Evolutionary conservation across 2,888 invertebrate genomes (phyloP).

Genomic region (Ferdinandea cuprea): DNA sequence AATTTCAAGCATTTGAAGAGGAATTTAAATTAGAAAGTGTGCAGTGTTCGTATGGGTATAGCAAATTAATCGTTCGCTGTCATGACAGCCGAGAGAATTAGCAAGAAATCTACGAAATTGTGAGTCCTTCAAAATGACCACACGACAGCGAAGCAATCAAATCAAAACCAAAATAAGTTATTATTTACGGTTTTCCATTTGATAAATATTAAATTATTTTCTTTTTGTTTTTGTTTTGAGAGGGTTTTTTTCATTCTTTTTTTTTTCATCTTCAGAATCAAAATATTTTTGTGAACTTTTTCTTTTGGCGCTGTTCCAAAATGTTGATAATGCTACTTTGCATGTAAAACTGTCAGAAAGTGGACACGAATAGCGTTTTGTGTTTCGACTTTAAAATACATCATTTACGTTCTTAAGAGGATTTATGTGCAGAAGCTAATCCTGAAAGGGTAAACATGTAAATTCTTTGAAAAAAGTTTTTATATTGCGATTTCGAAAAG

Average conservation of each 20-base stretch:
- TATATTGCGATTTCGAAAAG: too few species aligned
- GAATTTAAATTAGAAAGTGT: background rate
- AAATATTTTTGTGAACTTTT: conserved; percentile 2
- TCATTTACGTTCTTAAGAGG: too few species aligned
- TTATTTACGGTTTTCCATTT: conserved; percentile 33
- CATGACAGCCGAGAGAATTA: conserved; percentile 36
- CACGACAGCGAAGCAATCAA: conserved; percentile 1
- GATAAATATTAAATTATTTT: conserved; percentile 36
- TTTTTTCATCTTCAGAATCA: conserved; percentile 9
- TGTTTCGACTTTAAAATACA: too few species aligned
- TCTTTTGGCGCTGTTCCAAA: conserved; percentile 44
- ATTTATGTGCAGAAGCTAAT: too few species aligned
- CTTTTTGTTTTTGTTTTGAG: background rate
- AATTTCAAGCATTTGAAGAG: background rate
- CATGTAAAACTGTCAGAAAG: conserved; percentile 38
- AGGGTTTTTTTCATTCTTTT: conserved; percentile 18
- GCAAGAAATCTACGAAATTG: conserved; percentile 14
- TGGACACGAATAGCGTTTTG: conserved; percentile 11
- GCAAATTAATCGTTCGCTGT: conserved; percentile 35
- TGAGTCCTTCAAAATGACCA: conserved; percentile 20
- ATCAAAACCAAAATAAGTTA: conserved; percentile 30
- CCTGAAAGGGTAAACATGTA: too few species aligned
- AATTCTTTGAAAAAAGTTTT: too few species aligned
- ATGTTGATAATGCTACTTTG: background rate
- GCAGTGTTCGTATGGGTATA: conserved; percentile 1